Evolutionary conservation across 2,797 vertebrate species (phyloP).

Genomic region (Phyllotis vaccarum): DNA sequence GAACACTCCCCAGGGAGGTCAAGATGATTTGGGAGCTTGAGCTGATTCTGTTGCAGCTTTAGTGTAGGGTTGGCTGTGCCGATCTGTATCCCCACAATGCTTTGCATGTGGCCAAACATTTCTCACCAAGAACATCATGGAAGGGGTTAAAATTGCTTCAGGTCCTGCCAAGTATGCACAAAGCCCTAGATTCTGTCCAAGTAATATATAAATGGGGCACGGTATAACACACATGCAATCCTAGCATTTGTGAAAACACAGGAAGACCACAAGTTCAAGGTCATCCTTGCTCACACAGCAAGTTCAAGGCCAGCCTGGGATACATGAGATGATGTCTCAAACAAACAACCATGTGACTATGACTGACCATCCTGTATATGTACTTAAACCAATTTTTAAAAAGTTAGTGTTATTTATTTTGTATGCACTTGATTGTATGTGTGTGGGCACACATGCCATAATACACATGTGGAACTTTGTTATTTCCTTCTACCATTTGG

Average conservation of each 20-base stretch:
- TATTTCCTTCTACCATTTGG: background rate
- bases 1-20: background rate
- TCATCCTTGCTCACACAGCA: background rate
- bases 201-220: background rate
- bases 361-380: background rate
- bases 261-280: background rate
- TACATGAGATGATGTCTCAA: background rate
- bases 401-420: background rate
- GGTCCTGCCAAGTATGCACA: background rate
- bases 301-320: background rate
- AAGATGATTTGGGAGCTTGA: background rate
- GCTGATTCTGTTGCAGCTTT: background rate
- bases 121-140: background rate
- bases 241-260: background rate
- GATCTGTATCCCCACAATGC: background rate
- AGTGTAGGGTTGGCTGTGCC: background rate
- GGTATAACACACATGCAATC: background rate
- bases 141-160: background rate
- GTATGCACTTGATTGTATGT: background rate
- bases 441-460: too few relatives aligned
- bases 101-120: background rate
- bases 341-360: background rate
- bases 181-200: background rate
- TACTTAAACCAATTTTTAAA: constrained; percentile 2
- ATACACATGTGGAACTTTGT: background rate